Base-by-base conservation (phyloP, 2,888 invertebrate genomes). In the Agrochola lota region DNA sequence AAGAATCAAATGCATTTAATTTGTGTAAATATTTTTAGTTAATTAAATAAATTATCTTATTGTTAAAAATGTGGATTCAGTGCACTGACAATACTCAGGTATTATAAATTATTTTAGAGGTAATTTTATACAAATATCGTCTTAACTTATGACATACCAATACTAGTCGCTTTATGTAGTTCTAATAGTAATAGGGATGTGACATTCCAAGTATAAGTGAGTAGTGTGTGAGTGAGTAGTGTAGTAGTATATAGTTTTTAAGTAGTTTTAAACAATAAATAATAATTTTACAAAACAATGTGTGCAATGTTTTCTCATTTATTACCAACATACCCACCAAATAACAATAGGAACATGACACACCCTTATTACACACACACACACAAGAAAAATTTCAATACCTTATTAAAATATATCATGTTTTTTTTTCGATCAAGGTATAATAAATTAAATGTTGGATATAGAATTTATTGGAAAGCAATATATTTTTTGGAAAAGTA, bases 141-240 rank as follows among this genome's bases (percentile, higher is more conserved):
- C 20, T 20, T 81, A 64, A 68, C 7, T 83, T 64, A 60, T 52
- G 9, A 46, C n/a, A 15, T 49, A 71, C 46, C 17, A 60, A 66
- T 63, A 73, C 84, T 86, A 86, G 86, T 84, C 86, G 66, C n/a
- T 78, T 63, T 78, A 26, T 66, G 15, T 75, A 71, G 57, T 55
- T 78, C 0, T 82, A 64, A 70, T 49, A 64, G 35, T 77, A 17
- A 46, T 4, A 43, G 72, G 60, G 62, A 74, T 35, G 59, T 78
- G 80, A 86, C 87, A 86, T 84, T 85, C 77, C 86, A 85, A 85
- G 87, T 85, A 86, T 86, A n/a, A n/a, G n/a, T n/a, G n/a, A n/a
- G n/a, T n/a, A n/a, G n/a, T n/a, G n/a, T n/a, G n/a, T n/a, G n/a
- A n/a, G n/a, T n/a, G n/a, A n/a, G n/a, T n/a, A n/a, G n/a, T n/a